These are phyloP conservation scores for Styela plicata DNA, from an alignment of 23 tunicate genomes.

Conservation along the genomic window DNA sequence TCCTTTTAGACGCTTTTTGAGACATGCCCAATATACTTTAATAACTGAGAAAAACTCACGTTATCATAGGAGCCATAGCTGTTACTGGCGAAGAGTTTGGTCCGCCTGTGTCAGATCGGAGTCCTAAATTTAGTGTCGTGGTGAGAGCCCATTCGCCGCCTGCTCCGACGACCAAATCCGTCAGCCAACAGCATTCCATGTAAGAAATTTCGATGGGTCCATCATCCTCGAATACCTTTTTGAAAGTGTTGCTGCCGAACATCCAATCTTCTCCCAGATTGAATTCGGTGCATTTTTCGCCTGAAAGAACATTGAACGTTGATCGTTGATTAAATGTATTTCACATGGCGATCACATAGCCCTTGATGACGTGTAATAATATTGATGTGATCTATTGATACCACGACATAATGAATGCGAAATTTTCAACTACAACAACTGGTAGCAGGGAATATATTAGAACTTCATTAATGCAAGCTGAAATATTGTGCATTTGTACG, in stretches of 20 bases:
- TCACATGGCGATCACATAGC: too few relatives aligned
- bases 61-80: slow-evolving; percentile 42
- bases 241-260: slow-evolving; percentile 31
- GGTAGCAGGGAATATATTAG: too few relatives aligned
- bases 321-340: too few relatives aligned
- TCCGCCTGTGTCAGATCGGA: slow-evolving; percentile 39
- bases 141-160: slow-evolving; percentile 47
- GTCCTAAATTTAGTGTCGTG: slow-evolving; percentile 32
- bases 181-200: slow-evolving; percentile 55
- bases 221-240: slow-evolving; percentile 32
- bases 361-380: too few relatives aligned
- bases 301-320: slow-evolving; percentile 20
- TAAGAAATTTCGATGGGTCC: slow-evolving; percentile 41
- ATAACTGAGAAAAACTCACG: slow-evolving; percentile 44
- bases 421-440: too few relatives aligned
- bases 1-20: too few relatives aligned
- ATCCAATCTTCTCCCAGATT: slow-evolving; percentile 38
- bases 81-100: slow-evolving; percentile 45
- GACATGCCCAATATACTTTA: too few relatives aligned
- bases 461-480: too few relatives aligned
- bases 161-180: slow-evolving; percentile 21
- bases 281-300: slow-evolving; percentile 37
- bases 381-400: too few relatives aligned
- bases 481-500: too few relatives aligned
- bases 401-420: too few relatives aligned